Evolutionary conservation across 1,140 invertebrate species (phyloP).

Genomic region (Halictus rubicundus): DNA sequence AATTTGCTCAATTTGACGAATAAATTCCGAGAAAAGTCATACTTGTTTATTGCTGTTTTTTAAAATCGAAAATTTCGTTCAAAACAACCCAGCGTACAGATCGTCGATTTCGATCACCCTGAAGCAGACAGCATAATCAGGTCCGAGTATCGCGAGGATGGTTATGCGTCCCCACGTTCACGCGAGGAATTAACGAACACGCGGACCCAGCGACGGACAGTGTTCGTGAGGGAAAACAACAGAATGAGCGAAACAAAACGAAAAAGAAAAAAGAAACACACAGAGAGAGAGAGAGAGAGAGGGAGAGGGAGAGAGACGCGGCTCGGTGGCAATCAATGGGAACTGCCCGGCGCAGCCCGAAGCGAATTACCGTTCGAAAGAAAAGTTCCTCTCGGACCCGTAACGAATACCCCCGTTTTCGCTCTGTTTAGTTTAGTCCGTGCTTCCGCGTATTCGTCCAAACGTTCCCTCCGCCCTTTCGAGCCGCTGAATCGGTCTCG

Average conservation of each 20-base stretch:
- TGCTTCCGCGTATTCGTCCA: constrained; percentile 25
- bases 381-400: constrained; percentile 44
- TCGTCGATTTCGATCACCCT: too few relatives aligned
- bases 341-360: constrained; percentile 17
- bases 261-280: too few relatives aligned
- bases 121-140: neutral
- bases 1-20: too few relatives aligned
- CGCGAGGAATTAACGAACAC: constrained; percentile 24
- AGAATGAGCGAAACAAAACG: too few relatives aligned
- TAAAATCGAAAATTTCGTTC: too few relatives aligned
- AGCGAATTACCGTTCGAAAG: constrained; percentile 50
- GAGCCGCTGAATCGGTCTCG: constrained; percentile 17
- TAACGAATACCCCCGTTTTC: constrained; percentile 56
- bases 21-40: too few relatives aligned
- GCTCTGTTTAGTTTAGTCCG: constrained; percentile 53
- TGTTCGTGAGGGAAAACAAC: too few relatives aligned
- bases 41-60: too few relatives aligned
- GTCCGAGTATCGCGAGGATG: too few relatives aligned
- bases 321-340: constrained; percentile 27
- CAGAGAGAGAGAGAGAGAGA: neutral
- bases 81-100: too few relatives aligned
- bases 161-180: constrained; percentile 15
- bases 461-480: constrained; percentile 35
- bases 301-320: neutral
- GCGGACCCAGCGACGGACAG: neutral